phyloP scores from a whole-genome alignment of 2,797 vertebrate species.

The Mormyrus proboscirostris region DNA sequence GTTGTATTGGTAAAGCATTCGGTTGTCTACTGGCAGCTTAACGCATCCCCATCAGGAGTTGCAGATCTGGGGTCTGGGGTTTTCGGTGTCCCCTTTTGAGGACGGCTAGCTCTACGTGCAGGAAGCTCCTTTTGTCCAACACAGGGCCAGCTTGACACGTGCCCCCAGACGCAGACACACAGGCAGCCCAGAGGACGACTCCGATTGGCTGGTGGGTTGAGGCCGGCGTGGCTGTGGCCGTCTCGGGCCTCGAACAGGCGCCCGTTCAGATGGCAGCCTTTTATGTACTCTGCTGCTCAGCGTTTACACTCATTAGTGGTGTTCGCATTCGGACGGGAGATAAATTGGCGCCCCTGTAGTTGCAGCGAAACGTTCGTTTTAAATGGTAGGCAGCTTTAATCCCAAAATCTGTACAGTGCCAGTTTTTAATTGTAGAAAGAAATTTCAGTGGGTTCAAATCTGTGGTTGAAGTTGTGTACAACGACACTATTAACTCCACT shows the following conservation, averaged over 20 bases:
- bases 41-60: neutral
- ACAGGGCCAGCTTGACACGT: constrained; percentile 61
- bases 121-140: constrained; percentile 36
- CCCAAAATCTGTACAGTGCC: neutral
- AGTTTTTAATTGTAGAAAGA: neutral
- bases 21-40: neutral
- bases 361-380: neutral
- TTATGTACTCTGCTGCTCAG: neutral
- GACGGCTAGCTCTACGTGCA: neutral
- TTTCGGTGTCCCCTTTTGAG: neutral
- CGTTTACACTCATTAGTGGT: neutral
- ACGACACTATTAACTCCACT: neutral
- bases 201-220: constrained; percentile 39
- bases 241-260: neutral
- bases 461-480: neutral
- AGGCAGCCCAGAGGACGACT: constrained; percentile 40
- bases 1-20: neutral
- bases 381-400: neutral
- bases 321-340: neutral
- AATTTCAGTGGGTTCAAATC: neutral
- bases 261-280: neutral
- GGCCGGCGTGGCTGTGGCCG: neutral
- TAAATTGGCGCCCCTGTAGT: neutral
- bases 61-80: neutral
- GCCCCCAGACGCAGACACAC: neutral